A percentile compares a stretch with the other conserved stretches of the same genome.
Conservation (phyloP, 2,888 invertebrate species). For the Antheraea assamensis region DNA sequence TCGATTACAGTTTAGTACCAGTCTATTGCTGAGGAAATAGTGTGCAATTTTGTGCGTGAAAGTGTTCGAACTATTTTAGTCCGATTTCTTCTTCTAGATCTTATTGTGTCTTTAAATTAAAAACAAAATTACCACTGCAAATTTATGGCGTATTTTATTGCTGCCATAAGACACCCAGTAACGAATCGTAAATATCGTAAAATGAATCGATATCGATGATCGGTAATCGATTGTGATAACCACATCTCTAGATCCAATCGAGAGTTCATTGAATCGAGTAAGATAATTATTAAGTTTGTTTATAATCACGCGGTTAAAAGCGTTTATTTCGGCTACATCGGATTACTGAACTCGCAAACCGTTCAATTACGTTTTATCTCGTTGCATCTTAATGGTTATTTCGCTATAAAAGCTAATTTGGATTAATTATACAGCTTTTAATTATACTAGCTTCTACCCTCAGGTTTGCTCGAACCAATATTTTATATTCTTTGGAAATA, state of each 20-base stretch:
- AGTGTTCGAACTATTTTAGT: too few species aligned
- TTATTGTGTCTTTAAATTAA: too few species aligned
- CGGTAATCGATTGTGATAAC: background rate
- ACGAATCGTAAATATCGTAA: too few species aligned
- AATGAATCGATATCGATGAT: background rate
- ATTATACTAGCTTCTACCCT: too few species aligned
- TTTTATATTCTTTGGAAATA: too few species aligned
- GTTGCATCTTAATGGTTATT: background rate
- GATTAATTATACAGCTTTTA: background rate
- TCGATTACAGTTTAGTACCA: too few species aligned
- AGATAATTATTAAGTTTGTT: slow-evolving; percentile 10
- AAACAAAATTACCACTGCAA: background rate
- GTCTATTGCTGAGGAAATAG: too few species aligned
- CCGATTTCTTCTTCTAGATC: too few species aligned
- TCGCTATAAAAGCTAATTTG: slow-evolving; percentile 5
- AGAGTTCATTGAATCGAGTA: slow-evolving; percentile 6
- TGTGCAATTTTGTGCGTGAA: too few species aligned
- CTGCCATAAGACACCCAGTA: background rate
- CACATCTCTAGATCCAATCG: background rate
- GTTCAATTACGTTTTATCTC: slow-evolving; percentile 7
- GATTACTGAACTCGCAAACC: slow-evolving; percentile 2
- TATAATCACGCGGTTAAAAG: slow-evolving; percentile 22
- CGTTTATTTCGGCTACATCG: slow-evolving; percentile 21
- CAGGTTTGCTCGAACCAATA: too few species aligned
- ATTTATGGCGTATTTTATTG: background rate